Conservation (phyloP, 2,888 invertebrate genomes). For the Stratiomys singularior region DNA sequence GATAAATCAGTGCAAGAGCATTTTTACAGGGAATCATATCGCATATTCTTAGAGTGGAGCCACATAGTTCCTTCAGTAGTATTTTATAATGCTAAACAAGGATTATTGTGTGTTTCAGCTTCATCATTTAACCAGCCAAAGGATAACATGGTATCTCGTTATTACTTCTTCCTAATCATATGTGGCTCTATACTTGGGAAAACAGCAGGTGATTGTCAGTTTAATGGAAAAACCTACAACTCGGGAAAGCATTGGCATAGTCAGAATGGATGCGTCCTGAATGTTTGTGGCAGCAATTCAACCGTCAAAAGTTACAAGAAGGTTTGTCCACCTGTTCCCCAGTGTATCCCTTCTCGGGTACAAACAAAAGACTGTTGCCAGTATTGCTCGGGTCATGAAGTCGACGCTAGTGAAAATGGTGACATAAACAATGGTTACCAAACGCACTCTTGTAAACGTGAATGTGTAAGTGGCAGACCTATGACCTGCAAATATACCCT, state of each 20-base stretch:
- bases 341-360: neutral
- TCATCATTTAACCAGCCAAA: too few relatives aligned
- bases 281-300: neutral
- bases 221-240: neutral
- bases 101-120: too few relatives aligned
- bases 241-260: neutral
- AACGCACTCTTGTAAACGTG: constrained; percentile 10
- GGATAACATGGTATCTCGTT: too few relatives aligned
- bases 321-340: neutral
- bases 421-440: constrained; percentile 21
- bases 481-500: constrained; percentile 23
- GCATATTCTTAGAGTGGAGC: too few relatives aligned
- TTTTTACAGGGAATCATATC: too few relatives aligned
- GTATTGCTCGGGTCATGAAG: neutral
- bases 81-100: too few relatives aligned
- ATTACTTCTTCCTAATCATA: too few relatives aligned
- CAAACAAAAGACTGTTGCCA: constrained; percentile 20
- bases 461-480: neutral
- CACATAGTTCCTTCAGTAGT: too few relatives aligned
- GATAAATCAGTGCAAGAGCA: too few relatives aligned
- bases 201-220: neutral
- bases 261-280: neutral
- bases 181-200: too few relatives aligned
- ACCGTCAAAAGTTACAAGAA: neutral
- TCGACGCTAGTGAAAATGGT: constrained; percentile 11